Percentiles rank a stretch among this genome's conserved stretches.
Conservation (phyloP, 2,113 vertebrate species). For the Apteryx owenii region DNA sequence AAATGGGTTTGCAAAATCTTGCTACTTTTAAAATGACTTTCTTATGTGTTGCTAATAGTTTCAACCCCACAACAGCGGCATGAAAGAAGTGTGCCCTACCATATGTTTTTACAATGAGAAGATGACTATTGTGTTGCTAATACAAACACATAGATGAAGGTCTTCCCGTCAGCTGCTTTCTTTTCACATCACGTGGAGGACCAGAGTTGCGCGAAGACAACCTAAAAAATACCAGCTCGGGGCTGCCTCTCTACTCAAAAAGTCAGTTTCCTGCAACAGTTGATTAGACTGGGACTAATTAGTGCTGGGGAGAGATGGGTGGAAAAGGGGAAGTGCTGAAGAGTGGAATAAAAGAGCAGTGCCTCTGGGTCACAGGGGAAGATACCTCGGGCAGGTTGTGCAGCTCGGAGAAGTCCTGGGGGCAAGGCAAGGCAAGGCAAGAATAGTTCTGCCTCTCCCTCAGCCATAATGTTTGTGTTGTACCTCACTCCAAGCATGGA, state of each 20-base stretch:
- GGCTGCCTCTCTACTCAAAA: not conserved
- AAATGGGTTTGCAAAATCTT: not conserved
- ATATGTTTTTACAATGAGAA: not conserved
- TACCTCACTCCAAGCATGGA: not conserved
- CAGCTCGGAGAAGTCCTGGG: not conserved
- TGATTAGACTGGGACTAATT: accelerated
- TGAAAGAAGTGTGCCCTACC: accelerated
- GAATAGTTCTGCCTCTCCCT: not conserved
- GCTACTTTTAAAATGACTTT: not conserved
- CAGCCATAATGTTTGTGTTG: accelerated
- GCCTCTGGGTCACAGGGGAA: not conserved
- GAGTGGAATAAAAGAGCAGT: not conserved
- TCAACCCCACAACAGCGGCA: not conserved
- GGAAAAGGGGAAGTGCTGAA: not conserved
- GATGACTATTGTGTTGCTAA: not conserved
- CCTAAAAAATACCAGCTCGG: not conserved
- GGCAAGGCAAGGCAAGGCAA: not conserved
- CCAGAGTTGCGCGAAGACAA: not conserved
- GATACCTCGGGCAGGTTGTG: accelerated
- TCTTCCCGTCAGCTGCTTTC: not conserved
- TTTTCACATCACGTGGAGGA: not conserved
- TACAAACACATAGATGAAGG: not conserved
- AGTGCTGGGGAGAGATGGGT: not conserved
- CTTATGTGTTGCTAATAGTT: not conserved
- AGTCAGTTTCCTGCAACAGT: not conserved